These are phyloP conservation scores for Dynastes hyllus DNA, from an alignment of 2,888 invertebrate genomes.

Conservation along the genomic window DNA sequence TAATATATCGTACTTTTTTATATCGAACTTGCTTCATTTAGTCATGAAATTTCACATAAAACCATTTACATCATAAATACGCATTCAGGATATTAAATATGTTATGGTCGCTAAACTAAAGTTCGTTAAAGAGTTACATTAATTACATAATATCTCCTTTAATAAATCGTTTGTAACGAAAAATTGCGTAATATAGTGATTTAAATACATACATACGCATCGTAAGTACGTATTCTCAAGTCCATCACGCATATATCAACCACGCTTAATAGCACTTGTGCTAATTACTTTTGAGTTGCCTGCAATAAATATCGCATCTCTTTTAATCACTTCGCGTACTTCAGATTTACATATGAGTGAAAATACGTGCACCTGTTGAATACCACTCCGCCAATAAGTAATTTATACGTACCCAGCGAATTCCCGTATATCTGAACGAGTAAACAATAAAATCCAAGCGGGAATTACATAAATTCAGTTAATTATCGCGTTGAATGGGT, in stretches of 20 bases:
- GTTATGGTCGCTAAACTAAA: not conserved
- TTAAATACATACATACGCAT: not conserved
- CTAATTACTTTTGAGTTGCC: too few relatives aligned
- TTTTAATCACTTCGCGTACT: too few relatives aligned
- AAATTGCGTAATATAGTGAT: not conserved
- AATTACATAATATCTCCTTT: not conserved
- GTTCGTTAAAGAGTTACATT: not conserved
- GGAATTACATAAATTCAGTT: conserved; percentile 3
- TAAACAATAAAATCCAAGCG: conserved; percentile 5
- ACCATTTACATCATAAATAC: conserved; percentile 1
- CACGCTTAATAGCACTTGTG: not conserved
- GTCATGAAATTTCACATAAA: conserved; percentile 9
- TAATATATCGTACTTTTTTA: not conserved
- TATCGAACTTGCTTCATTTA: not conserved
- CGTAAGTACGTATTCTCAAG: not conserved
- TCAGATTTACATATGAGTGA: too few relatives aligned
- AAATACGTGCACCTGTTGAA: not conserved
- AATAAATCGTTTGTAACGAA: not conserved
- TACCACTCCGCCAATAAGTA: not conserved
- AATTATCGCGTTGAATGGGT: not conserved
- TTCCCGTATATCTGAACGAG: not conserved
- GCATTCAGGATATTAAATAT: conserved; percentile 16
- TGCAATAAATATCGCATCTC: too few relatives aligned
- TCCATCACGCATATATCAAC: not conserved
- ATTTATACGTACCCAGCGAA: not conserved